These are phyloP conservation scores for Brachyptera putata DNA, from an alignment of 2,888 invertebrate genomes.

Conservation along the genomic window DNA sequence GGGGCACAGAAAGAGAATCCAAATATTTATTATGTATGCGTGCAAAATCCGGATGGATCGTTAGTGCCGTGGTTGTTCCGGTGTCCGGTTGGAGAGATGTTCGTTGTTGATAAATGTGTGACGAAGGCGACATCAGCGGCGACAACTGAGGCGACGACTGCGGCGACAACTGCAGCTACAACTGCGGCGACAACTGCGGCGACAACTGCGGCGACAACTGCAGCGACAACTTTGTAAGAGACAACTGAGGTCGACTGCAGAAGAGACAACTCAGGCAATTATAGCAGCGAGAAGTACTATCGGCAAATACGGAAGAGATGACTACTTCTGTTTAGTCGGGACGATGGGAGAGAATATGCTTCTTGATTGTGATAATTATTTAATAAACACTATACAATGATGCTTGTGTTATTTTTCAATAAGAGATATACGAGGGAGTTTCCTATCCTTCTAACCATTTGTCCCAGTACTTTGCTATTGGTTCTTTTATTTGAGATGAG, in stretches of 20 bases:
- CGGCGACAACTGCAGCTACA: background rate
- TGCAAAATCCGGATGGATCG: background rate
- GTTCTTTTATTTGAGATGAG: no score
- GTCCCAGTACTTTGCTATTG: no score
- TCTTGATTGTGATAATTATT: no score
- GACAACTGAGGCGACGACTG: background rate
- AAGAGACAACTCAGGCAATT: conserved; percentile 32
- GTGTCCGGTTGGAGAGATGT: background rate
- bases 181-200: background rate
- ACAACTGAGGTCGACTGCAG: background rate
- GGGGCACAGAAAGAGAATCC: conserved; percentile 1
- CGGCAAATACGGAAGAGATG: no score
- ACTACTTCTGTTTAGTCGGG: no score
- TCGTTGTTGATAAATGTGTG: background rate
- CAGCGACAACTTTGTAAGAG: background rate
- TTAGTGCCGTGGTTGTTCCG: background rate
- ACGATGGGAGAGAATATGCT: no score
- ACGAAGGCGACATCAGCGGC: background rate
- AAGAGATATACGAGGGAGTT: no score
- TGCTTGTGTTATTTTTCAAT: no score
- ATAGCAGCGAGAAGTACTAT: no score
- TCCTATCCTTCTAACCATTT: no score
- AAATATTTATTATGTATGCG: background rate
- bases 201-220: background rate
- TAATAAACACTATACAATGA: no score